Percentiles rank a stretch among this genome's conserved stretches.
Evolutionary conservation across 2,113 vertebrate genomes (phyloP).

Genomic region (Dendropsophus ebraccatus): DNA sequence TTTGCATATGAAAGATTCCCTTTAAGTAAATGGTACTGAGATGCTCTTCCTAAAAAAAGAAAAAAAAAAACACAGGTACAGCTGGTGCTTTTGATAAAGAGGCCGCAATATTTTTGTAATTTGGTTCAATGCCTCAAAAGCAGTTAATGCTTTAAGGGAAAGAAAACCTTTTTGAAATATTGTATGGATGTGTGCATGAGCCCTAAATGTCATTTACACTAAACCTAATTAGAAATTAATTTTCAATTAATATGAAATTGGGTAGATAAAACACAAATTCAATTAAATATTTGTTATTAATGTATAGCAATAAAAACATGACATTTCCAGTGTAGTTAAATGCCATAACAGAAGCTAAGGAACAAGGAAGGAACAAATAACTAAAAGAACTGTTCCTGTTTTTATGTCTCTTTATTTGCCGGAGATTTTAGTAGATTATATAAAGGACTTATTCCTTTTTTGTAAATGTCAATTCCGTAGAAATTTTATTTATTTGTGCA

Average conservation of each 20-base stretch:
- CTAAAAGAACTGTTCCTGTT: conserved; percentile 3
- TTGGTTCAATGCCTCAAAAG: no score
- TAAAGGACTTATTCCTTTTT: conserved; percentile 33
- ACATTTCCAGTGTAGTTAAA: not conserved
- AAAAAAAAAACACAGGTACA: no score
- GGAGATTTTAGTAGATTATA: conserved; percentile 40
- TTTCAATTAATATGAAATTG: not conserved
- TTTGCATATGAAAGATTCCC: no score
- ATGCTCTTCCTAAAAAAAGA: no score
- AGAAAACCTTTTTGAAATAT: no score
- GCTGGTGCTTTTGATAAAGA: no score
- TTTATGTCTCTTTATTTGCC: conserved; percentile 21
- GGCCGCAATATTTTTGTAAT: no score
- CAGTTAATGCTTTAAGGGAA: no score
- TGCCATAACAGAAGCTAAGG: not conserved
- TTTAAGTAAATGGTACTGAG: no score
- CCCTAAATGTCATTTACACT: no score
- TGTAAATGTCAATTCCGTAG: conserved; percentile 53
- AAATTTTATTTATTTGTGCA: conserved; percentile 47
- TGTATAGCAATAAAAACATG: not conserved
- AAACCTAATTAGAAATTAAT: not conserved
- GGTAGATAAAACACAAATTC: not conserved
- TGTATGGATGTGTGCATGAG: no score
- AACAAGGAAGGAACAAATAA: conserved; percentile 9
- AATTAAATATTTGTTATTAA: not conserved